Evolutionary conservation across 64 coral and sea anemone species (phyloP).

Genomic region (Cladopsammia gracilis): DNA sequence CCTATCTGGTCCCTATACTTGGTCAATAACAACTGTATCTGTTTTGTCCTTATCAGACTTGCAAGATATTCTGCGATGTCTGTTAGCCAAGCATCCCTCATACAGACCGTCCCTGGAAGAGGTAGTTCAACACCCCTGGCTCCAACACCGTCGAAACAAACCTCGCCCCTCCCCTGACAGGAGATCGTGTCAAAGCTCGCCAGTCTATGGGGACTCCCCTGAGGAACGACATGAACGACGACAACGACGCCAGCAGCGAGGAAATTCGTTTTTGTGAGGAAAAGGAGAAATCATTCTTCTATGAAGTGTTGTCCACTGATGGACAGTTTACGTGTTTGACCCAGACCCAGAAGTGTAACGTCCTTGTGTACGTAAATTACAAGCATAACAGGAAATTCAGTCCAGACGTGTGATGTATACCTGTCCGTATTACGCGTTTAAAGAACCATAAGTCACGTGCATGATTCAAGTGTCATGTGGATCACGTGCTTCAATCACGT

Average conservation of each 20-base stretch:
- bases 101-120: constrained; percentile 65
- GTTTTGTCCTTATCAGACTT: constrained; percentile 15
- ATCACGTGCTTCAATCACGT: no score
- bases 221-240: not conserved
- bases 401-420: no score
- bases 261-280: constrained; percentile 16
- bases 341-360: no score
- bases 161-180: not conserved
- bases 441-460: no score
- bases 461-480: no score
- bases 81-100: constrained; percentile 72
- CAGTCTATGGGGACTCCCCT: not conserved
- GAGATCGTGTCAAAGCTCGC: constrained; percentile 31
- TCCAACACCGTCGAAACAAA: constrained; percentile 29
- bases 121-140: constrained; percentile 64
- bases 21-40: not conserved
- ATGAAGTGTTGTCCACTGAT: not conserved
- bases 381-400: no score
- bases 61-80: constrained; percentile 57
- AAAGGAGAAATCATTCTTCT: not conserved
- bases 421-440: no score
- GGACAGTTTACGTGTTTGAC: not conserved
- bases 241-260: not conserved
- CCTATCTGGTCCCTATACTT: not conserved
- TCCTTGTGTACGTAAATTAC: no score